Base-by-base conservation (phyloP, 1,140 invertebrate species). In the Lepidurus arcticus region DNA sequence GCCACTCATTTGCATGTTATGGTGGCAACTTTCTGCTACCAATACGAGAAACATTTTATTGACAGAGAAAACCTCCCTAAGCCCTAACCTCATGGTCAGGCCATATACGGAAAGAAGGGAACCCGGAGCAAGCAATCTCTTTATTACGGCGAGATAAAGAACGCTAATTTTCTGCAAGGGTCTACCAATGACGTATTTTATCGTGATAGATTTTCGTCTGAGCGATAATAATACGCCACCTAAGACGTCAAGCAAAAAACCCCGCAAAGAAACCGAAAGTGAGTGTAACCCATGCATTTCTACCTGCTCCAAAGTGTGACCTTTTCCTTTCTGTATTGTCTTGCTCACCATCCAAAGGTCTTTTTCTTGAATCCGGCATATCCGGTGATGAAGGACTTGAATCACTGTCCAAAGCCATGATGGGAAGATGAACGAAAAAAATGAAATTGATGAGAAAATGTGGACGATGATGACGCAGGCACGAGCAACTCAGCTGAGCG, bases 301-400 rank as follows among this genome's bases (percentile, higher is more conserved):
- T 88, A 95, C 93, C 93, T 90, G 91, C 90, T 84, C 92, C 93
- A 86, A 93, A 94, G 87, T 94, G 93, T 80, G 93, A 94, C 85
- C 92, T 90, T 87, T 95, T 94, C 81, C 92, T 92, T 82, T 92
- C 90, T 82, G 92, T 92, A 88, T 93, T 93, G 86, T 94, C 93
- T 82, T 89, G 89, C 86, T 94, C 93, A 82, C 90, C 90, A 87
- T 94, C 93, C 83, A 94, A 88, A 80, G 93, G 93, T 85, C 93
- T 90, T 89, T 94, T 94, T 87, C 93, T 90, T 73, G 76, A 76
- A 53, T 45, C 65, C 76, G 44, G 76, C 76, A 65, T 76, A 65
- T 76, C 76, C 44, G 76, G 65, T 47, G 45, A 45, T 7, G 76
- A 53, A 45, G 76, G 65, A 42, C 44, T 65, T 21, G 65, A 53